Base-by-base conservation (phyloP, 2,113 vertebrate species). In the Telmatochromis sp. region DNA sequence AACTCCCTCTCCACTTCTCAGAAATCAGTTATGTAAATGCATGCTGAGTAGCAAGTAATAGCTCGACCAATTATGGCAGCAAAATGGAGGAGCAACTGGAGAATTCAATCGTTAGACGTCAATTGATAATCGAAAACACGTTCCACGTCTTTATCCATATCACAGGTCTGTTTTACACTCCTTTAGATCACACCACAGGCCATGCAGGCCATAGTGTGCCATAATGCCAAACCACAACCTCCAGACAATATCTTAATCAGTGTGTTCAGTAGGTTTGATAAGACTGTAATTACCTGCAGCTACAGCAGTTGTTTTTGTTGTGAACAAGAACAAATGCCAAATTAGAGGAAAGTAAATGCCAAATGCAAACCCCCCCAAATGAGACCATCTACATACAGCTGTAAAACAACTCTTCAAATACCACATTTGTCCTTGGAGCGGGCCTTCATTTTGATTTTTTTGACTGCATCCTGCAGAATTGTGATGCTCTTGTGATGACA, bases 11-110 rank as follows among this genome's bases (percentile, higher is more conserved):
- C 65, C 86, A 84, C 91, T 91, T 89, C 86, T 85, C 68, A 40
- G 31, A 83, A 89, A 91, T 90, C 93, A 86, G 87, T 92, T 85
- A 89, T 93, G 90, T 58, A 91, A 93, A 94, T 89, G 80, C 17
- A 17, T 6, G 1, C 14, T 58, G 75, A 55, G 75, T 8, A 65
- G 80, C 47, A 42, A 50, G 83, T 50, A 60, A 85, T 87, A 78
- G 28, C 83, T 83, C 7, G 33, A 5, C 54, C 58, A 86, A 58
- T 84, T 55, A 83, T 3, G 15, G 21, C 54, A 31, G 28, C 65
- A 83, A 83, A 86, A 81, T 35, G 75, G 42, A 87, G 26, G 45
- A 54, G 51, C 68, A 33, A 58, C 42, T 4, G 3, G 58, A 54
- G 60, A 83, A 86, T 91, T 87, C 13, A 89, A 89, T 92, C 82